These are phyloP conservation scores for Bubalus kerabau DNA, from an alignment of 2,113 vertebrate species.

Conservation along the genomic window DNA sequence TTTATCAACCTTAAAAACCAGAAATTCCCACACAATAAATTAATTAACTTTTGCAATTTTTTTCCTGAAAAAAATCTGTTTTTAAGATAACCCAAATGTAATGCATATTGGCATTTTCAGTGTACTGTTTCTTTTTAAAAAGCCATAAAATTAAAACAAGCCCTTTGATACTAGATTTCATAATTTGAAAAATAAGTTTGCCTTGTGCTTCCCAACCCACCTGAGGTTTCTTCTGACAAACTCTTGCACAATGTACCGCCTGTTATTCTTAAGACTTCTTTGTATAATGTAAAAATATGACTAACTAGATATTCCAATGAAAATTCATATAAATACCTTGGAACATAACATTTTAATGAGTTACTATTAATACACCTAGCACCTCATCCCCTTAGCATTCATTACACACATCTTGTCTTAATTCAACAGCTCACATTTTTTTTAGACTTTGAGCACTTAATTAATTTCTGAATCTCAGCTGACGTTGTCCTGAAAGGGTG, in stretches of 20 bases:
- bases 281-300: slow-evolving; percentile 11
- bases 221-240: neutral
- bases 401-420: slow-evolving; percentile 42
- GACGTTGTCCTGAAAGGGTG: neutral
- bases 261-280: neutral
- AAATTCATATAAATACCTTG: slow-evolving; percentile 28
- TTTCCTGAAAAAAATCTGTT: neutral
- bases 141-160: neutral
- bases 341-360: neutral
- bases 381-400: neutral
- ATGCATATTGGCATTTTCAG: neutral
- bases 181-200: slow-evolving; percentile 27
- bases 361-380: slow-evolving; percentile 3
- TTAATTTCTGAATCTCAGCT: slow-evolving; percentile 37
- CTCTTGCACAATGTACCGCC: neutral
- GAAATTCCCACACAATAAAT: slow-evolving; percentile 2
- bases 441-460: neutral
- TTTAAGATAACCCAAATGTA: slow-evolving; percentile 15
- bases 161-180: neutral
- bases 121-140: slow-evolving; percentile 4
- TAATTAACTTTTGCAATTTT: slow-evolving; percentile 9
- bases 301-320: slow-evolving; percentile 32
- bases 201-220: neutral
- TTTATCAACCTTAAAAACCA: slow-evolving; percentile 23
- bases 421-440: neutral